A percentile compares a stretch with the other conserved stretches of the same genome.
Evolutionary conservation across 2,888 invertebrate species (phyloP).

Genomic region (Nomada ferruginata): DNA sequence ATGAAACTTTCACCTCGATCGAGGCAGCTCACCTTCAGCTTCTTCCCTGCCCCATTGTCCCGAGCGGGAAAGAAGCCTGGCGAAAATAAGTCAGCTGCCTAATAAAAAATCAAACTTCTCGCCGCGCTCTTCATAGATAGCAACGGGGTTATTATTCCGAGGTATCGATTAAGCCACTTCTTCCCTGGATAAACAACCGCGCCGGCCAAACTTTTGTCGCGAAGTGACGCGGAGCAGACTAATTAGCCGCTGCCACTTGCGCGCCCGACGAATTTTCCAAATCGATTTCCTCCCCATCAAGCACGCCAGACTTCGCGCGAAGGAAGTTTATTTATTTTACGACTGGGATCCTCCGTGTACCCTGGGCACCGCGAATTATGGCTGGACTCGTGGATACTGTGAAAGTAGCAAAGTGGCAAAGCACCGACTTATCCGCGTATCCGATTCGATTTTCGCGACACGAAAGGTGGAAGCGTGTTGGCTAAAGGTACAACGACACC

Average conservation of each 20-base stretch:
- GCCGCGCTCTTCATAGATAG: neutral
- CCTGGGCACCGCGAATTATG: too few species aligned
- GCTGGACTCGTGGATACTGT: neutral
- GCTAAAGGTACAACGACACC: too few species aligned
- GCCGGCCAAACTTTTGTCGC: neutral
- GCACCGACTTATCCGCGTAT: neutral
- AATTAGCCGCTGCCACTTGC: neutral
- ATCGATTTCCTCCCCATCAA: neutral
- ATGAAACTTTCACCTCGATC: conserved; percentile 18
- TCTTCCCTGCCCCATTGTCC: neutral
- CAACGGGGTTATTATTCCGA: neutral
- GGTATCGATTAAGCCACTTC: conserved; percentile 6
- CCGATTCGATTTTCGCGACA: neutral
- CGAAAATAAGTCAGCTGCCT: neutral
- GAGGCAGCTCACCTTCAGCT: too few species aligned
- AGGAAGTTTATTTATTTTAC: conserved; percentile 2
- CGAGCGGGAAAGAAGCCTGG: neutral
- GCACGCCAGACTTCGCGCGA: neutral
- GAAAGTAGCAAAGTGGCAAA: neutral
- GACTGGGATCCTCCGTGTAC: neutral
- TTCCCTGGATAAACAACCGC: neutral
- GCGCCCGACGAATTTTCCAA: neutral
- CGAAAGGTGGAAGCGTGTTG: neutral
- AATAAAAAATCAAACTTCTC: conserved; percentile 16
- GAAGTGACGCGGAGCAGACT: neutral